Percentiles rank a stretch among this genome's conserved stretches.
Conservation (phyloP, 2,113 vertebrate species). For the Myanophis thanlyinensis region DNA sequence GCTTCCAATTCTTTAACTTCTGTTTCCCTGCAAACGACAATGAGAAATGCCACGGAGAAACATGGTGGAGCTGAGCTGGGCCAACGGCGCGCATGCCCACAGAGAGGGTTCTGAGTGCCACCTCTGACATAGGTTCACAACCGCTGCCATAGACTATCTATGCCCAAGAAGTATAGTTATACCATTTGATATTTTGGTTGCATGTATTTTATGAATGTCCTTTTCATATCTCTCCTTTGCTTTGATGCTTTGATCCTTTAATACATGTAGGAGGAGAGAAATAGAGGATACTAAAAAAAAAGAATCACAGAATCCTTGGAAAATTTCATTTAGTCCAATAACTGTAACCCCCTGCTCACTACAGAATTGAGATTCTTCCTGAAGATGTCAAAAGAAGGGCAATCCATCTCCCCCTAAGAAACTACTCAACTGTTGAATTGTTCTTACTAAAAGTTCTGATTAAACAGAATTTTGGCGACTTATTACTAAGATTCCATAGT, state of each 20-base stretch:
- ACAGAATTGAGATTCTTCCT: not conserved
- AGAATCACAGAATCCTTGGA: not conserved
- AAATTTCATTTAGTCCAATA: not conserved
- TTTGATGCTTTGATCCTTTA: not conserved
- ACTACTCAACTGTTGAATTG: not conserved
- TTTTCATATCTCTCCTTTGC: not conserved
- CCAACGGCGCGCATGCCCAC: no score
- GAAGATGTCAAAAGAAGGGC: not conserved
- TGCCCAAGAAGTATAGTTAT: not conserved
- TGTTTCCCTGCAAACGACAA: no score
- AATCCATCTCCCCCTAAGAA: not conserved
- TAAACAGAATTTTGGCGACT: not conserved
- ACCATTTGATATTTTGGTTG: not conserved
- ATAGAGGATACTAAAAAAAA: not conserved
- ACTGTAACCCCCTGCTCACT: not conserved
- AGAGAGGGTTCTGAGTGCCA: no score
- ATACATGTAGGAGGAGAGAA: not conserved
- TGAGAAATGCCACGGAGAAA: no score
- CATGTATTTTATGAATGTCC: not conserved
- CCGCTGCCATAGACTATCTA: not conserved
- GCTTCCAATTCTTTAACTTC: no score
- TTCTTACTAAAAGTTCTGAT: not conserved
- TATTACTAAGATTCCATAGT: not conserved
- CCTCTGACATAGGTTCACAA: no score
- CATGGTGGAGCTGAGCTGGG: no score